Conservation (phyloP, 2,888 invertebrate species). For the Torymus aiolomorphi region DNA sequence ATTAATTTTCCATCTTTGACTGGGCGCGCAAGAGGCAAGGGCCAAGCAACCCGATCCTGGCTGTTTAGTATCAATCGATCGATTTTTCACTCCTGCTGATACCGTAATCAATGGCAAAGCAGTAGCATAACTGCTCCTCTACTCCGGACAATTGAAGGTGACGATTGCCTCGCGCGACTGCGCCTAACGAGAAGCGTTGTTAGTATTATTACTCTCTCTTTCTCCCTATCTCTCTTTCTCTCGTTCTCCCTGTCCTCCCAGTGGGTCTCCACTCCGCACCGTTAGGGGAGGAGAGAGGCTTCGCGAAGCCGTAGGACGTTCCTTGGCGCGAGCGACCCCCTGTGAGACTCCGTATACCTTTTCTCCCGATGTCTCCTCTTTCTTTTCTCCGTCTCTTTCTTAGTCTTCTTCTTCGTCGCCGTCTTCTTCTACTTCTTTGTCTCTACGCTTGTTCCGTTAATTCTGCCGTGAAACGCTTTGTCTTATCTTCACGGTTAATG, state of each 20-base stretch:
- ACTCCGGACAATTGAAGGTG: conserved; percentile 30
- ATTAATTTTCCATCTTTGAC: too few relatives aligned
- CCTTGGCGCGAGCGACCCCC: not conserved
- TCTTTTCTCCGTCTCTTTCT: conserved; percentile 12
- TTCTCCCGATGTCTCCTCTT: conserved; percentile 25
- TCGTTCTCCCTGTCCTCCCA: too few relatives aligned
- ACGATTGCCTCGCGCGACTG: conserved; percentile 23
- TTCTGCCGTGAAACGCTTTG: not conserved
- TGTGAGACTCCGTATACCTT: conserved; percentile 23
- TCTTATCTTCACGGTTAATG: conserved; percentile 3
- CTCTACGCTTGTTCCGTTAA: not conserved
- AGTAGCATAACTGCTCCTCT: not conserved
- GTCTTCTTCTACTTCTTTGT: not conserved
- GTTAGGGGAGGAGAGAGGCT: conserved; percentile 52
- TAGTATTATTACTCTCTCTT: too few relatives aligned
- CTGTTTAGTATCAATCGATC: conserved; percentile 28
- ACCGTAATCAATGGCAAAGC: conserved; percentile 25
- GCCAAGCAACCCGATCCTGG: too few relatives aligned
- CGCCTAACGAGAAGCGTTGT: conserved; percentile 4
- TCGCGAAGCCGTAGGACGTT: conserved; percentile 54
- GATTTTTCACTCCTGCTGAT: not conserved
- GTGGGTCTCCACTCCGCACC: too few relatives aligned
- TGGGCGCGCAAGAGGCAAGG: too few relatives aligned
- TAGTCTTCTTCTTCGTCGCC: too few relatives aligned
- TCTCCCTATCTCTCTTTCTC: too few relatives aligned